Base-by-base conservation (phyloP, 2,888 invertebrate species). In the Abrostola triplasia region DNA sequence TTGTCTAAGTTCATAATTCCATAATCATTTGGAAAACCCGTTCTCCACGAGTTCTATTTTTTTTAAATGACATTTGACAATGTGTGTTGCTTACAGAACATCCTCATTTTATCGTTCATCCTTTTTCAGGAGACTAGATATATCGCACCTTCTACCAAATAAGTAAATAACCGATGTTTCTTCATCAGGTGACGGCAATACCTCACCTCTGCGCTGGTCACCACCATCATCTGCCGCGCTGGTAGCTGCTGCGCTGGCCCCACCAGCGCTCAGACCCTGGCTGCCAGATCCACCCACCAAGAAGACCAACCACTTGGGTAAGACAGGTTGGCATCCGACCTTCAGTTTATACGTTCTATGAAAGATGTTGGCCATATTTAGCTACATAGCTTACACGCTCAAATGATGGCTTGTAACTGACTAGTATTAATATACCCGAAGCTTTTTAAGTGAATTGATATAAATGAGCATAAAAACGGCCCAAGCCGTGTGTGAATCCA, bases 191-290 rank as follows among this genome's bases (percentile, higher is more conserved):
- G 94, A 93, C 56, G 95, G 94, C 62, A 95, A 93, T 75, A 90
- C 92, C 44, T 96, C 96, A 0, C 92, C 96, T 0, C 90, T 96
- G 0, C 92, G 96, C 36, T 96, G 96, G 92, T 92, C 96, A 0
- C 94, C 94, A 0, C 95, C 96, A 0, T 89, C 93, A 0, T 94
- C 94, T 5, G 96, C 96, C 41, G 96, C 96, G 1, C 84, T 96
- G 73, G 96, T 96, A 10, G 96, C 96, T 1, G 96, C 96, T 0
- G 96, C 96, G 0, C 84, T 96, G 6, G 96, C 96, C 0, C 96
- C 96, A 0, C 96, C 96, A 5, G 95, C 95, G 0, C 85, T 93
- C 0, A 78, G 90, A 51, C 94, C 95, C 24, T 95, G 95, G 92
- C 87, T 95, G 6, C 95, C 94, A 6, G 95, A 95, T 47, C 93